A percentile compares a stretch with the other conserved stretches of the same genome.
phyloP scores from a whole-genome alignment of 2,888 invertebrate genomes.

The Leucoptera coffeella region DNA sequence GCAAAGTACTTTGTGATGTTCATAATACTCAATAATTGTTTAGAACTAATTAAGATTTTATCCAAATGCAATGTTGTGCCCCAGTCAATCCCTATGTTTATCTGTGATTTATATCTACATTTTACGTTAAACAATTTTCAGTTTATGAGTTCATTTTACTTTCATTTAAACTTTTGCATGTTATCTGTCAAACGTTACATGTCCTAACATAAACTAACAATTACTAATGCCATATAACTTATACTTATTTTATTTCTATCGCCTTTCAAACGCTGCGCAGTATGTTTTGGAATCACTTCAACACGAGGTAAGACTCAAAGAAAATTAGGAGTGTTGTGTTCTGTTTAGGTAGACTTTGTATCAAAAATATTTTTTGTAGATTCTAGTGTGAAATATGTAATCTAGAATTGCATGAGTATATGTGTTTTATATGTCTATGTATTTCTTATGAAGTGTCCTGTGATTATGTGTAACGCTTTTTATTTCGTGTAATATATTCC shows the following conservation, averaged over 20 bases:
- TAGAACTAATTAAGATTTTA: conserved; percentile 11
- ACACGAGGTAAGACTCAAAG: conserved; percentile 84
- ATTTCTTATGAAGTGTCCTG: conserved; percentile 49
- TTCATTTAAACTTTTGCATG: no score
- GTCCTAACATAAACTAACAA: no score
- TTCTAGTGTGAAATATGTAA: no score
- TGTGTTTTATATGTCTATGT: conserved; percentile 16
- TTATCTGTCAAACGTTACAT: no score
- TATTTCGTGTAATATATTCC: conserved; percentile 13
- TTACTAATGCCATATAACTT: conserved; percentile 12
- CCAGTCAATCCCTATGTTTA: conserved; percentile 60
- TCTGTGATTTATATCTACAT: no score
- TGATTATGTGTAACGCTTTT: conserved; percentile 57
- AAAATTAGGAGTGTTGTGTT: conserved; percentile 22
- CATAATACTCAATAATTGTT: no score
- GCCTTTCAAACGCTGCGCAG: conserved; percentile 81
- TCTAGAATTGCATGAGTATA: no score
- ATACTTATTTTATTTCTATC: conserved; percentile 56
- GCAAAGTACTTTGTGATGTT: background rate
- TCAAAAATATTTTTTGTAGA: conserved; percentile 3
- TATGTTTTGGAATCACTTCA: conserved; percentile 99
- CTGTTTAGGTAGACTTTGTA: conserved; percentile 11
- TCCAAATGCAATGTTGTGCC: conserved; percentile 75
- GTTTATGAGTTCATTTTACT: no score
- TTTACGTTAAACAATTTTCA: no score